phyloP scores from a whole-genome alignment of 2,113 vertebrate genomes.

The Spheniscus mendiculus region DNA sequence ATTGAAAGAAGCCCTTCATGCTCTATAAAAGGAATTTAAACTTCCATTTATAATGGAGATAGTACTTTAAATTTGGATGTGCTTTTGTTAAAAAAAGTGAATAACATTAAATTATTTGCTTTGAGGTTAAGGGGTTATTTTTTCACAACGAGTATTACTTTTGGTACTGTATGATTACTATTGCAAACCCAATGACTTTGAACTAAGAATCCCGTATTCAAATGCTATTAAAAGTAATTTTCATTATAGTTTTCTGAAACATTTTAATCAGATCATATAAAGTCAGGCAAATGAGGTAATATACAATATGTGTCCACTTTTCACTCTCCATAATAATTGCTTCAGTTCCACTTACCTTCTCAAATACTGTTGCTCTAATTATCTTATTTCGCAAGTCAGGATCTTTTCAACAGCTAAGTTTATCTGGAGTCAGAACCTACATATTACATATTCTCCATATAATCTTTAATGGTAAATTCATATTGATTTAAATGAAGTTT shows the following conservation, averaged over 20 bases:
- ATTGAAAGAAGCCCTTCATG: not conserved
- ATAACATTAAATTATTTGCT: conserved; percentile 6
- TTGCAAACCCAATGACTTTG: not conserved
- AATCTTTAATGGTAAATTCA: not conserved
- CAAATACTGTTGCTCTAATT: not conserved
- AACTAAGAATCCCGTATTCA: not conserved
- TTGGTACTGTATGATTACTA: not conserved
- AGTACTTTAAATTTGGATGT: not conserved
- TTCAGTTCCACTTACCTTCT: not conserved
- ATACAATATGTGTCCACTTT: not conserved
- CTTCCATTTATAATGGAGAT: not conserved
- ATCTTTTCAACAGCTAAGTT: not conserved
- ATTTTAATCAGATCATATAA: not conserved
- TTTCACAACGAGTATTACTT: not conserved
- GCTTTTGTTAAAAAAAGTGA: not conserved
- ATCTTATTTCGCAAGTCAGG: not conserved
- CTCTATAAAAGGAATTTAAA: not conserved
- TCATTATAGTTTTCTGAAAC: not conserved
- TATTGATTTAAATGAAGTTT: not conserved
- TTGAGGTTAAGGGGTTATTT: not conserved
- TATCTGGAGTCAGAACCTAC: not conserved
- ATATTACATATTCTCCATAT: not conserved
- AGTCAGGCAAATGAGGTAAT: not conserved
- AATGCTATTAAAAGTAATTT: not conserved
- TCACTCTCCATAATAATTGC: not conserved